Base-by-base conservation (phyloP, 1,140 invertebrate genomes). In the Hermatobates lingyangjiaoensis region DNA sequence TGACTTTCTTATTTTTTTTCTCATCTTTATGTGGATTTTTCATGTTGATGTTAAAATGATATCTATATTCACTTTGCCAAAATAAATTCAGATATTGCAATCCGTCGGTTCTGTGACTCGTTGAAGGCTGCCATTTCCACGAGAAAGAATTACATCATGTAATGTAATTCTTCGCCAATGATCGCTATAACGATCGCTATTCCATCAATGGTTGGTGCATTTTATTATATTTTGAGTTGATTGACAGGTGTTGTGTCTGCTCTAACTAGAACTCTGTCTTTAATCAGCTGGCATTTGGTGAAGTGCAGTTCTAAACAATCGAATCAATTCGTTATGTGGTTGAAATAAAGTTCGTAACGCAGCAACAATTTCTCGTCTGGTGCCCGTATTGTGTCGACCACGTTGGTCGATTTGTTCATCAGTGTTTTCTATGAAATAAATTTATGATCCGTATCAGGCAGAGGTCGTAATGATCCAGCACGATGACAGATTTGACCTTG, bases 171-270 rank as follows among this genome's bases (percentile, higher is more conserved):
- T n/a, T n/a, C n/a, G n/a, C n/a, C n/a, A n/a, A n/a, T n/a, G n/a
- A n/a, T n/a, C n/a, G n/a, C n/a, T n/a, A n/a, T n/a, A n/a, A n/a
- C n/a, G n/a, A n/a, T n/a, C n/a, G n/a, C n/a, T n/a, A n/a, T n/a
- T n/a, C n/a, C n/a, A n/a, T n/a, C 56, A 49, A 65, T 57, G 27
- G 58, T 66, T 45, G 65, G 63, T 48, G 60, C 63, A 59, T 73
- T 73, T 51, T 69, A 15, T 34, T 59, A 48, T 50, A 68, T 51
- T 50, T 48, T 54, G 53, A 74, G 69, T 61, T 68, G 53, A 24
- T 60, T 58, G 30, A 39, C 30, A 39, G 65, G 69, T 52, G 47
- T 61, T 62, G 62, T 62, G 58, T 68, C 63, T 20, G 64, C 59
- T 53, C 52, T 56, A 51, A 68, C 65, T 3, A 67, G 55, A 51